Evolutionary conservation across 1,140 invertebrate species (phyloP), one percentile per base, ranked within the genome.

Genomic region (Cheumatopsyche charites): DNA sequence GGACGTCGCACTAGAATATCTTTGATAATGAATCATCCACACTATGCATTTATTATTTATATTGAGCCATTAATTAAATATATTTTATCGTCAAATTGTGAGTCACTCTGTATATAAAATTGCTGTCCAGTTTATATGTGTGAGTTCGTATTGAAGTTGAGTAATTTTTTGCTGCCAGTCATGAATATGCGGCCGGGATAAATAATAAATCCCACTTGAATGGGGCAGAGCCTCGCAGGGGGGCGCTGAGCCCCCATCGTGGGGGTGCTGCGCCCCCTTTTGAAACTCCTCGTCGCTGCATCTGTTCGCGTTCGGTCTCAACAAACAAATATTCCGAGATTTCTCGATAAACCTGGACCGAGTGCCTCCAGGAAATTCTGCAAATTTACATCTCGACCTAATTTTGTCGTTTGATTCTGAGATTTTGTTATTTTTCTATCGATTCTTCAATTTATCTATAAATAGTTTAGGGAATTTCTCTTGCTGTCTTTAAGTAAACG

Each of bases 111-210:
- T 36, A 36, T 36, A 36, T 36, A 36, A 36, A 36, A 36, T 36
- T n/a, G n/a, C n/a, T n/a, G 66, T 68, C 55, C n/a, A n/a, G n/a
- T n/a, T n/a, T n/a, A 65, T 61, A 71, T 70, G 58, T 43, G 47
- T 68, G 7, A 45, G 73, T 63, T 66, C 71, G 71, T 74, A 69
- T 55, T 52, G 65, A 49, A 62, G 47, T 43, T 66, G 52, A 58
- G 61, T 65, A 58, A 63, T 70, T 29, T 62, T 71, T 62, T 68
- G 26, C 47, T 11, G 49, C 15, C 74, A 36, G 67, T 63, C 71
- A 73, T 75, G 74, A 75, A 75, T 75, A 75, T 75, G 74, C 71
- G 74, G 67, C 71, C 62, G 62, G 21, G 71, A 73, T 75, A 73
- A 75, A 75, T 75, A 75, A 75, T 75, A 73, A 75, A 75, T 75